Evolutionary conservation across 2,113 vertebrate genomes (phyloP), one percentile per base, ranked within the genome.

Genomic region (Hirundichthys speculiger): DNA sequence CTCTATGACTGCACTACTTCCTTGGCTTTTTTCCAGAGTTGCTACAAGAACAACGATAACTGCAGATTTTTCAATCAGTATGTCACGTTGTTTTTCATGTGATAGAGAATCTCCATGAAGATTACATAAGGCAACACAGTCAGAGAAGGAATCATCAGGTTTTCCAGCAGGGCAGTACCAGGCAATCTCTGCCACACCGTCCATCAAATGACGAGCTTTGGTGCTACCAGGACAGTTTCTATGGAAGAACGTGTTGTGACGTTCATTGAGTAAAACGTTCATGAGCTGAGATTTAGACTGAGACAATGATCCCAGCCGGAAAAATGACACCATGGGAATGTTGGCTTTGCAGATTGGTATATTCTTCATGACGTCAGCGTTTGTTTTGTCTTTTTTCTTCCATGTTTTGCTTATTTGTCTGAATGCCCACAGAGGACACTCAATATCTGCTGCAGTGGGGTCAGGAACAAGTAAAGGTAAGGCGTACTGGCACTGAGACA

Each of bases 201-300:
- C 82, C 90, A 94, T 91, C 58, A 94, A 18, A 46, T 91, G 55
- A 21, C 65, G 52, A 38, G 79, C 62, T 68, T 80, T 89, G 39
- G 50, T 92, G 80, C 84, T 92, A 2, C 90, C 90, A 69, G 46
- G 50, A 20, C 88, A 93, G 58, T 94, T 72, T 46, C 85, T 69
- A 52, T 94, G 88, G 65, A 90, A 92, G 84, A 94, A 94, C 21
- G 73, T 77, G 38, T 2, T 62, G 66, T 80, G 73, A 27, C 55
- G 63, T 10, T 77, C 48, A 19, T 91, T 92, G 77, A 85, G 90
- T 45, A 95, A 82, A 34, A 80, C 54, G 34, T 91, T 94, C 41
- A 94, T 81, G 59, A 94, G 65, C 79, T 91, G 84, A 56, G 93
- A 95, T 78, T 94, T 95, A 52, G 93, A 95, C 48, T 69, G 60